Base-by-base conservation (phyloP, 2,888 invertebrate genomes). In the Epirrita christyi region DNA sequence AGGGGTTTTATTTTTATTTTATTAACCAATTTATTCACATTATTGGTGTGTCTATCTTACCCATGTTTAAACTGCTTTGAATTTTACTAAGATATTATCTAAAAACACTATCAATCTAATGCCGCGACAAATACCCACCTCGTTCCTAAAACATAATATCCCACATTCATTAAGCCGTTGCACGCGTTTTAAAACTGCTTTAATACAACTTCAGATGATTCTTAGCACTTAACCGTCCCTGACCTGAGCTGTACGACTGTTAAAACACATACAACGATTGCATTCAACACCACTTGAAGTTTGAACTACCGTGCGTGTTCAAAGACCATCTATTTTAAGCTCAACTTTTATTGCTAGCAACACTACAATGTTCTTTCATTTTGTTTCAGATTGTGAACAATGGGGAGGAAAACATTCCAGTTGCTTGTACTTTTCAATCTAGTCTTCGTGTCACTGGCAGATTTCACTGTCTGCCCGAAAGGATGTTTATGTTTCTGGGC, bases 401-500 rank as follows among this genome's bases (percentile, higher is more conserved):
- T 91, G 91, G 84, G 76, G 67, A 70, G 71, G 53, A 68, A 63
- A 61, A 76, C 71, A 57, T 72, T 85, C 55, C 79, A 73, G 70
- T 67, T 70, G 60, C 68, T 81, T 13, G 60, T 85, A 59, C 61
- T 84, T 36, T 61, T 87, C 21, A 76, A 74, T 64, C 56, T 86
- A 54, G 68, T 80, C 50, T 64, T 84, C 40, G 74, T 78, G 15
- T 76, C 85, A 8, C 75, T 85, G 46, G 86, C 86, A 14, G 92
- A 93, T 71, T 94, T 94, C 82, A 92, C 93, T 50, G 90, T 93
- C 76, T 96, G 96, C 81, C 93, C 94, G 8, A 79, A 92, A 64
- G 91, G 92, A 55, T 98, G 98, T 89, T 94, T 95, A 75, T 98
- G 98, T 81, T 95, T 95, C 64, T 98, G 98, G 97, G 94, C 94